These are phyloP conservation scores for Drosophila nr. fundita DNA, from an alignment of 2,888 invertebrate species.

Conservation along the genomic window DNA sequence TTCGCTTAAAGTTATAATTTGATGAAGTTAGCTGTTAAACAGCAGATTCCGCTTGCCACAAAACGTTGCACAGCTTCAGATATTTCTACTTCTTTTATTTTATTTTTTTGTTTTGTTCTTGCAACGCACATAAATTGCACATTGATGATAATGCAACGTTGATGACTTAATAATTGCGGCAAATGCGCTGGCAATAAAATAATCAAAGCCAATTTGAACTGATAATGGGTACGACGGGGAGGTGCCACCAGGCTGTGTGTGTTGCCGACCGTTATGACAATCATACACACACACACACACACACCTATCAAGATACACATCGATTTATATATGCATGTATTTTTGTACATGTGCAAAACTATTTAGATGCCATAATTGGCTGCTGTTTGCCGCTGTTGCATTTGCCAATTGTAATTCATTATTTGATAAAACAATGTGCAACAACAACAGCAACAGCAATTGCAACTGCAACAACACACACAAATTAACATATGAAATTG, in stretches of 20 bases:
- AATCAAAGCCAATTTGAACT: conserved; percentile 72
- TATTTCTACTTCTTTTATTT: neutral
- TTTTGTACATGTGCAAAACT: conserved; percentile 47
- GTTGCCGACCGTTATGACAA: conserved; percentile 34
- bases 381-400: conserved; percentile 21
- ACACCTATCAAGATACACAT: conserved; percentile 14
- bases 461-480: conserved; percentile 10
- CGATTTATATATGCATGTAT: conserved; percentile 13
- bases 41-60: neutral
- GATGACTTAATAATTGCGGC: conserved; percentile 81
- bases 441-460: conserved; percentile 18
- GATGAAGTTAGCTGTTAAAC: neutral
- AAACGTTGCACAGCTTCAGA: conserved; percentile 40
- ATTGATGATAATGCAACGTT: conserved; percentile 77
- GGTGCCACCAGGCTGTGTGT: conserved; percentile 18
- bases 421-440: conserved; percentile 37
- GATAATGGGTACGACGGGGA: neutral
- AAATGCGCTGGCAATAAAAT: conserved; percentile 78
- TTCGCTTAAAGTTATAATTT: neutral
- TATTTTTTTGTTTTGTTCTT: conserved; percentile 22
- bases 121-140: conserved; percentile 65
- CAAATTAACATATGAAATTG: conserved; percentile 80
- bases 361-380: conserved; percentile 79
- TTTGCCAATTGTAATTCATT: conserved; percentile 30
- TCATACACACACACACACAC: conserved; percentile 17